Conservation (phyloP, 2,888 invertebrate genomes). For the Drosophila mulleri region DNA sequence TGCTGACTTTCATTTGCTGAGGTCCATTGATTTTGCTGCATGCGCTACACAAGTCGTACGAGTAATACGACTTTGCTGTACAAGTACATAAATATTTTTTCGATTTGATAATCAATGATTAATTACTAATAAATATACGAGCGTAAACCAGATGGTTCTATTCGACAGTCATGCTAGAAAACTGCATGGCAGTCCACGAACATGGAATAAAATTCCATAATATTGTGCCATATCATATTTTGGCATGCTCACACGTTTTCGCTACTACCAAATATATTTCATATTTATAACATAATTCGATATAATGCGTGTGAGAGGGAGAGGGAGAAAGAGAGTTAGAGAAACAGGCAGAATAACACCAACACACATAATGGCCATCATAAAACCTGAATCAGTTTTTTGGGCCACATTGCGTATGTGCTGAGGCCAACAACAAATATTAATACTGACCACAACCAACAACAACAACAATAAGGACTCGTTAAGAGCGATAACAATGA, state of each 20-base stretch:
- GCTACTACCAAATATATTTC: conserved; percentile 60
- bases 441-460: conserved; percentile 64
- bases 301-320: conserved; percentile 55
- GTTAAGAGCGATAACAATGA: conserved; percentile 38
- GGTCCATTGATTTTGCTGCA: conserved; percentile 11
- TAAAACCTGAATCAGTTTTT: conserved; percentile 73
- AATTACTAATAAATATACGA: neutral
- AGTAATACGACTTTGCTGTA: neutral
- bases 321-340: conserved; percentile 34
- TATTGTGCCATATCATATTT: conserved; percentile 43
- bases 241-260: conserved; percentile 61
- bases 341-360: conserved; percentile 1
- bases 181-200: conserved; percentile 49
- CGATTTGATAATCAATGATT: neutral
- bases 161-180: conserved; percentile 1
- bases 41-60: neutral
- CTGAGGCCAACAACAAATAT: conserved; percentile 48
- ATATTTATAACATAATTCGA: conserved; percentile 79
- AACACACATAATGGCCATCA: conserved; percentile 46
- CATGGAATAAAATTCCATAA: conserved; percentile 57
- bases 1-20: conserved; percentile 13
- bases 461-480: conserved; percentile 30
- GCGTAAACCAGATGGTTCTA: conserved; percentile 7
- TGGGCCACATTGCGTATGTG: conserved; percentile 67
- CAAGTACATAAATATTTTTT: conserved; percentile 3